Conservation (phyloP, 2,113 vertebrate species). For the Catharus fuscescens region DNA sequence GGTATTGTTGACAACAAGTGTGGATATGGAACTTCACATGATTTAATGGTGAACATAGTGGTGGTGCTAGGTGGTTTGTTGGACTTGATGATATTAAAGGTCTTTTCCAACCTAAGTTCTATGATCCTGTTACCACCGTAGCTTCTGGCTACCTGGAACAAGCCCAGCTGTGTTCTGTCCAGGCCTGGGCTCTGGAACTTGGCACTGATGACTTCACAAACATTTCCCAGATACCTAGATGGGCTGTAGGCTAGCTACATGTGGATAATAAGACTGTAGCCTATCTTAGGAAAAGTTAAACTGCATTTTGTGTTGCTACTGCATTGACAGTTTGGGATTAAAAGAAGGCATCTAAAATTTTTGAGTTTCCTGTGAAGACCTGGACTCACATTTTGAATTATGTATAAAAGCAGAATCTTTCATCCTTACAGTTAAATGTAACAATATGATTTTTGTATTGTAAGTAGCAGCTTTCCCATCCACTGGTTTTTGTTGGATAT, state of each 20-base stretch:
- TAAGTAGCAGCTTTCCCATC: neutral
- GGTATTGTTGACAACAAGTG: neutral
- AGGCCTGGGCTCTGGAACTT: neutral
- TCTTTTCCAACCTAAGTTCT: neutral
- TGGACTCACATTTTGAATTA: neutral
- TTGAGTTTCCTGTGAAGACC: neutral
- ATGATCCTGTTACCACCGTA: neutral
- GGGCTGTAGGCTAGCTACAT: neutral
- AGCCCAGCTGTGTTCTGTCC: neutral
- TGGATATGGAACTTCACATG: neutral
- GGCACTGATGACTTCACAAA: constrained; percentile 17
- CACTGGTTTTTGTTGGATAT: neutral
- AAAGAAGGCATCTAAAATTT: neutral
- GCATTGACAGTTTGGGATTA: neutral
- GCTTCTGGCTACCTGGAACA: neutral
- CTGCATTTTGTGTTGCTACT: neutral
- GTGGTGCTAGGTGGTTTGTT: neutral
- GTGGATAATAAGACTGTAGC: neutral
- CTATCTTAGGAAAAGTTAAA: neutral
- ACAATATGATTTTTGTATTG: rapidly evolving
- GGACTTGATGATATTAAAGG: neutral
- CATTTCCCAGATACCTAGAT: neutral
- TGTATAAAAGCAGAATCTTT: neutral
- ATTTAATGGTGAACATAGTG: neutral
- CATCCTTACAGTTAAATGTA: neutral